Percentiles rank a stretch among this genome's conserved stretches.
Conservation (phyloP, 64 coral and sea anemone genomes). For the Dendronephthya gigantea region DNA sequence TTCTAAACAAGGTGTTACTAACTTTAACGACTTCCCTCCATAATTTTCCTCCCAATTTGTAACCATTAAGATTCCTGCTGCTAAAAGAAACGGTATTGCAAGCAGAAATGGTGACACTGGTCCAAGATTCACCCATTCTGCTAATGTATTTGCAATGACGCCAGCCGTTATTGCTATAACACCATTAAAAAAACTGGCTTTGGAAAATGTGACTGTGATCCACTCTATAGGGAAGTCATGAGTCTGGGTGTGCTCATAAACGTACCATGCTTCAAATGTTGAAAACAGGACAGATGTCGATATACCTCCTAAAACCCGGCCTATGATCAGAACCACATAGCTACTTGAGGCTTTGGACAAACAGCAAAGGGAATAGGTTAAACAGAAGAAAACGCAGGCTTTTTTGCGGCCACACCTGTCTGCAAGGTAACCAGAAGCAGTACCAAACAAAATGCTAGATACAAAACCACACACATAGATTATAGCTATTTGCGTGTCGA, state of each 20-base stretch:
- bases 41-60: conserved; percentile 95
- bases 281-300: conserved; percentile 86
- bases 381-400: conserved; percentile 79
- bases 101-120: conserved; percentile 86
- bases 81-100: conserved; percentile 76
- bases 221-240: conserved; percentile 82
- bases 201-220: conserved; percentile 67
- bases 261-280: conserved; percentile 91
- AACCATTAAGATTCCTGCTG: conserved; percentile 60
- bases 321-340: conserved; percentile 67
- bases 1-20: conserved; percentile 76
- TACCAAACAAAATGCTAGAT: conserved; percentile 85
- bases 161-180: conserved; percentile 82
- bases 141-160: conserved; percentile 60
- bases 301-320: conserved; percentile 76
- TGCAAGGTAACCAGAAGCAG: conserved; percentile 65
- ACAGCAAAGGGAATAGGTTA: conserved; percentile 77
- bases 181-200: conserved; percentile 87
- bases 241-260: conserved; percentile 82
- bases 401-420: conserved; percentile 82
- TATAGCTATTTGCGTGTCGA: conserved; percentile 86
- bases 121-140: conserved; percentile 82
- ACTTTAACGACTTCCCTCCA: conserved; percentile 55
- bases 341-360: conserved; percentile 82
- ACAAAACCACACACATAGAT: conserved; percentile 96